A percentile compares a stretch with the other conserved stretches of the same genome.
These are phyloP conservation scores for Aporophyla lueneburgensis DNA, from an alignment of 2,888 invertebrate species.

Conservation along the genomic window DNA sequence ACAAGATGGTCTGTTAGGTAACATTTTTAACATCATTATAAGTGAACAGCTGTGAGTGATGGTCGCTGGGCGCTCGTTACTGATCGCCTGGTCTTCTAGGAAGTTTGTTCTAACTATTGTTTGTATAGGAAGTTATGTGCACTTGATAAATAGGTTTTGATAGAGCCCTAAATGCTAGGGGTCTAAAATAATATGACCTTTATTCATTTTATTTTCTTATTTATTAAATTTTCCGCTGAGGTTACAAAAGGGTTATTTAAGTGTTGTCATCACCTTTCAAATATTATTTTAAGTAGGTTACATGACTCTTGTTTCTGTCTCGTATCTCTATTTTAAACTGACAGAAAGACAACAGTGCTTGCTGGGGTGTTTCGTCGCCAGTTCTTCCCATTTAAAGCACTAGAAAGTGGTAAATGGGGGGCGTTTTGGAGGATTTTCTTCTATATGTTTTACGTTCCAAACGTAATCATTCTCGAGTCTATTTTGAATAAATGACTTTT, in stretches of 20 bases:
- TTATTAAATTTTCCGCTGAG: accelerated
- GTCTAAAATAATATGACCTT: neutral
- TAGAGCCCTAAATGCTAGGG: neutral
- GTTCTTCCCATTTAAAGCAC: too few species aligned
- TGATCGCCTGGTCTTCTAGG: conserved; percentile 56
- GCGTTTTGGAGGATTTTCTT: too few species aligned
- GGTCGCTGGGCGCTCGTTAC: conserved; percentile 68
- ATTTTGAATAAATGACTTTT: too few species aligned
- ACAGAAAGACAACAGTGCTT: too few species aligned
- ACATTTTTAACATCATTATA: conserved; percentile 91
- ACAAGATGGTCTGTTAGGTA: conserved; percentile 88
- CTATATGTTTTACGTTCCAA: too few species aligned
- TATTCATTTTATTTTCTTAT: neutral
- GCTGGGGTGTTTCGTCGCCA: too few species aligned
- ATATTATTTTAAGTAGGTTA: neutral
- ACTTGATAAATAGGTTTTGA: conserved; percentile 26
- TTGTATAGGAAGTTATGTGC: conserved; percentile 23
- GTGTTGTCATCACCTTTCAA: too few species aligned
- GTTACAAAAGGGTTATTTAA: too few species aligned
- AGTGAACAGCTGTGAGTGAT: conserved; percentile 89
- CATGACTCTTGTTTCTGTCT: neutral
- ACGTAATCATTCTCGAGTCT: too few species aligned
- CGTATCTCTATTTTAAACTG: too few species aligned
- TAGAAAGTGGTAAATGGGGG: too few species aligned
- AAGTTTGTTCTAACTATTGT: conserved; percentile 49